A percentile compares a stretch with the other conserved stretches of the same genome.
Conservation (phyloP, 2,797 vertebrate species). For the Semotilus atromaculatus region DNA sequence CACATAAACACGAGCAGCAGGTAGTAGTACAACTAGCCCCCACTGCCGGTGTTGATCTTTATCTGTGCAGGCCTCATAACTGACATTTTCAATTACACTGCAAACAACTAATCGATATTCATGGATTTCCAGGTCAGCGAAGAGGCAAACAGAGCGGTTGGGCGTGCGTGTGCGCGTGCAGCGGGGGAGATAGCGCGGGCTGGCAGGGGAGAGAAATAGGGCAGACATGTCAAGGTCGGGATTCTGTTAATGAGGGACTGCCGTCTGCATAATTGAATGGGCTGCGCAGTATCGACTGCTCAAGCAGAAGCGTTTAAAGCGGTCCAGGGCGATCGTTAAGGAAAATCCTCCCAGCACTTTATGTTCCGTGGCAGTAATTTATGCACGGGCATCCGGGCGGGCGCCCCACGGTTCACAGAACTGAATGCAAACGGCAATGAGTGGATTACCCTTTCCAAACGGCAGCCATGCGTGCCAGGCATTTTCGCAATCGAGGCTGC, state of each 20-base stretch:
- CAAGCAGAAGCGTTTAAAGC: constrained; percentile 83
- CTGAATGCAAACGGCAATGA: constrained; percentile 80
- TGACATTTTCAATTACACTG: constrained; percentile 96
- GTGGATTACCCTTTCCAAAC: constrained; percentile 81
- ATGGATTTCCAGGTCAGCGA: constrained; percentile 87
- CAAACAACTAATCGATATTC: constrained; percentile 95
- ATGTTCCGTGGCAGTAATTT: constrained; percentile 83
- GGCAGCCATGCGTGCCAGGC: constrained; percentile 79
- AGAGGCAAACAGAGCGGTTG: constrained; percentile 80
- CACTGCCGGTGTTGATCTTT: constrained; percentile 85
- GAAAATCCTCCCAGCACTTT: constrained; percentile 82
- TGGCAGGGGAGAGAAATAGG: constrained; percentile 80
- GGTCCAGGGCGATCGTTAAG: constrained; percentile 78
- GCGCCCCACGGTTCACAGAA: constrained; percentile 77
- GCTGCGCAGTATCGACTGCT: constrained; percentile 81
- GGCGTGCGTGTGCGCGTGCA: constrained; percentile 45
- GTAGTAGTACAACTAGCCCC: constrained; percentile 74
- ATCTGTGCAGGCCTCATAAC: constrained; percentile 86
- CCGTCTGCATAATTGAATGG: constrained; percentile 82
- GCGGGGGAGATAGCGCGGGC: constrained; percentile 66
- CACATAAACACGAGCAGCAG: constrained; percentile 57
- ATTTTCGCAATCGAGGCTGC: constrained; percentile 75
- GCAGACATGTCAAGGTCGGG: constrained; percentile 89
- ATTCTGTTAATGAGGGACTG: constrained; percentile 86
- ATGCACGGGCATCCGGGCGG: constrained; percentile 79